Evolutionary conservation across 1,140 invertebrate genomes (phyloP), one percentile per base, ranked within the genome.

Genomic region (Xylocopa sonorina): DNA sequence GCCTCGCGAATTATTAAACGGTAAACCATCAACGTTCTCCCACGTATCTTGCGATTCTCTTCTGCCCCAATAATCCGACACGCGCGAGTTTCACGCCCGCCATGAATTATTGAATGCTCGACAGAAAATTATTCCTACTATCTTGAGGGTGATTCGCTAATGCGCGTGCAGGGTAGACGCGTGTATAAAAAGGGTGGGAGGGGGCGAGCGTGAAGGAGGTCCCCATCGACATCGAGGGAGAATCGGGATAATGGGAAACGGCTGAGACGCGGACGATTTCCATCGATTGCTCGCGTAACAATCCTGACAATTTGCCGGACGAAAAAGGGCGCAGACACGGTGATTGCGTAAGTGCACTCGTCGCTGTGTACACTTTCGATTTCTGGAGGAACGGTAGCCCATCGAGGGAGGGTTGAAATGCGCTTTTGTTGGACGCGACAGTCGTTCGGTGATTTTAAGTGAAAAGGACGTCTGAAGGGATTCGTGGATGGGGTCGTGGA

Each of bases 71-170:
- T 80, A 75, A 82, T 69, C 69, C 41, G 34, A 69, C 77, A 62
- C 69, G n/a, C 73, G 46, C 46, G 71, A 29, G 18, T 38, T 18
- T n/a, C 41, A 55, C 66, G 73, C 41, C 78, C 57, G 24, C 69
- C 81, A 88, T 88, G 82, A 88, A 88, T 88, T 87, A 88, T 88
- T 88, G 73, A 88, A 82, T 71, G 29, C 66, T 66, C 81, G 24
- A 27, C 10, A 24, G 79, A 81, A 88, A 88, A 83, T 83, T 86
- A 86, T 86, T 75, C 77, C 63, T 21, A 10, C 46, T 66, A 73
- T 46, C n/a, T n/a, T n/a, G n/a, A 50, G 48, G 34, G 57, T n/a
- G 51, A 43, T 51, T 16, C 46, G 34, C 1, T 53, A 18, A 51
- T 18, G 29, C 18, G 69, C 55, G 46, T 74, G 48, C 29, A 18